Base-by-base conservation (phyloP, 1,140 invertebrate species). In the Platyura marginata region DNA sequence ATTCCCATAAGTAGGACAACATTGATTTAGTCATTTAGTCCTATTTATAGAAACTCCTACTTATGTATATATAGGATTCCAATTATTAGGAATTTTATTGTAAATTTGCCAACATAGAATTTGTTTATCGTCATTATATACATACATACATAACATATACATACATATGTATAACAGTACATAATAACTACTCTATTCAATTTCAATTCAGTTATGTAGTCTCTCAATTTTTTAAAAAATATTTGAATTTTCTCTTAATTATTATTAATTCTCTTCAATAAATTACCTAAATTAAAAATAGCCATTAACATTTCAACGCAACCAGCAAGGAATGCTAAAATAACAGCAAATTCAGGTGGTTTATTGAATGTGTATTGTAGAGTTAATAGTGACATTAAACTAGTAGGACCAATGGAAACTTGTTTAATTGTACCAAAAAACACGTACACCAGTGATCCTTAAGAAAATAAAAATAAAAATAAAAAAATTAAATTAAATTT, bases 341-440 rank as follows among this genome's bases (percentile, higher is more conserved):
- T 66, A 25, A 92, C 67, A 9, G 86, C 78, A 58, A 81, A 85
- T 47, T 83, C 74, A 0, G 75, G 52, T 2, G 81, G 75, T 47
- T 80, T 72, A 19, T 72, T 70, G 42, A 69, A 67, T 11, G 77
- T 82, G 46, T 78, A 83, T 49, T 85, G 76, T 36, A 79, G 65
- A 5, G 80, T 81, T 16, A 61, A 47, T 13, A 92, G 63, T 34
- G 85, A 71, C 80, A 90, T 85, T 16, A 92, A 66, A 32, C 83
- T 86, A 0, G 85, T 88, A 0, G 87, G 84, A 21, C 87, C 88
- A 46, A 93, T 87, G 0, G 86, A 90, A 3, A 94, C 80, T 66
- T 94, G 83, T 56, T 81, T 88, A 37, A 89, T 79, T 1, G 85
- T 89, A 4, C 91, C 92, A 49, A 97, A 77, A 43, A 92, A 59